Evolutionary conservation across 2,888 invertebrate genomes (phyloP), one percentile per base, ranked within the genome.

Genomic region (Exocentrus adspersus): DNA sequence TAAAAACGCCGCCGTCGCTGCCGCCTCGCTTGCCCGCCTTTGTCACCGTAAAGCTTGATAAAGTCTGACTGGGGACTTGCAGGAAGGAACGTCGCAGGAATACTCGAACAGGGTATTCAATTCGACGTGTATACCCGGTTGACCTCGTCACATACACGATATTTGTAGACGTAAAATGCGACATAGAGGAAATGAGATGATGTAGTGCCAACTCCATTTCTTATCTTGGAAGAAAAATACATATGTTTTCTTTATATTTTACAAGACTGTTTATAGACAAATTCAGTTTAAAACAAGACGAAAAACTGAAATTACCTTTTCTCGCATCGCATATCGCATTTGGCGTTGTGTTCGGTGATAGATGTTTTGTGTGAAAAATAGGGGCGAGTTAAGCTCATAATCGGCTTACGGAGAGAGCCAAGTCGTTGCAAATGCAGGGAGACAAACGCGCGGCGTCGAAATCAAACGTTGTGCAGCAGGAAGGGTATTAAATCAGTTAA

Each of bases 91-190:
- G 37, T 37, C 12, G 37, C 1, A 12, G 46, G 51, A 65, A 59
- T 60, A 53, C 60, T 62, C 59, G 54, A 46, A 51, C 45, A 60
- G 62, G 60, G 59, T 59, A 37, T 37, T 37, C 37, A 12, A 37
- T 37, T 37, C 37, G 12, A 37, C 32, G 37, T 37, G 7, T 6
- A 7, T 12, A 14, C 12, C 4, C 37, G 1, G 37, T n/a, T 12
- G 37, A 37, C 37, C 37, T 9, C 10, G 37, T 37, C 37, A 37
- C 4, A 32, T 37, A n/a, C 37, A 37, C 10, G 12, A 14, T n/a
- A 37, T 37, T 12, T n/a, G 37, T 37, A n/a, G 1, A 4, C 12
- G 12, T 5, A 37, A 37, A 37, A 37, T 12, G n/a, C 3, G 37
- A 37, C 1, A 2, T 12, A n/a, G 7, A 30, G 7, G n/a, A 30